Evolutionary conservation across 2,113 vertebrate genomes (phyloP).

Genomic region (Nothobranchius kuhntae): DNA sequence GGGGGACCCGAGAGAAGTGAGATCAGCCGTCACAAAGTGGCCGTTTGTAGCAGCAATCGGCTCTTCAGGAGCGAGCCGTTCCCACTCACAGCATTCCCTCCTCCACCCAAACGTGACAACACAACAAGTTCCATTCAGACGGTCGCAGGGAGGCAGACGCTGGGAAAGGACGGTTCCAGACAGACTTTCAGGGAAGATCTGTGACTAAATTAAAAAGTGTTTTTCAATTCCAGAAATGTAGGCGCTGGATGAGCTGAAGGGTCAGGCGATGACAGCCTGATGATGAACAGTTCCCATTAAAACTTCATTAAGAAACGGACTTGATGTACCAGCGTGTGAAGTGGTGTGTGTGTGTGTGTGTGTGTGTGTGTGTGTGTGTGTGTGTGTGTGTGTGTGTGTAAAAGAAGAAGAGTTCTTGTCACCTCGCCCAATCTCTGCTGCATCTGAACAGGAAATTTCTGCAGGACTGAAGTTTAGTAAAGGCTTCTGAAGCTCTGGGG

Average conservation of each 20-base stretch:
- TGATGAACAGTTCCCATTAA: constrained; percentile 67
- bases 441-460: constrained; percentile 52
- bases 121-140: constrained; percentile 54
- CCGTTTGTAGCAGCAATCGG: constrained; percentile 42
- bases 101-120: constrained; percentile 63
- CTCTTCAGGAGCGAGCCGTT: constrained; percentile 24
- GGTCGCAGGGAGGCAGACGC: not conserved
- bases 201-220: constrained; percentile 8
- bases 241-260: not conserved
- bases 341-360: not conserved
- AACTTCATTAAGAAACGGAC: constrained; percentile 47
- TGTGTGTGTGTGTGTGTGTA: too few species aligned
- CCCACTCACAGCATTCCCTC: constrained; percentile 74
- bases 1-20: constrained; percentile 44
- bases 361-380: not conserved
- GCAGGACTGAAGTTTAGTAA: constrained; percentile 23
- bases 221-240: not conserved
- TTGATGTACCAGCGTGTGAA: constrained; percentile 39
- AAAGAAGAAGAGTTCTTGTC: not conserved
- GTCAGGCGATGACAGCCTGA: constrained; percentile 20
- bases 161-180: constrained; percentile 13
- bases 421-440: constrained; percentile 20
- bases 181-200: constrained; percentile 1
- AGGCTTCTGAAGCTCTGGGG: constrained; percentile 30
- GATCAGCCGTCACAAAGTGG: constrained; percentile 62